phyloP scores from a whole-genome alignment of 23 tunicate species.

The Trididemnum nubilum region DNA sequence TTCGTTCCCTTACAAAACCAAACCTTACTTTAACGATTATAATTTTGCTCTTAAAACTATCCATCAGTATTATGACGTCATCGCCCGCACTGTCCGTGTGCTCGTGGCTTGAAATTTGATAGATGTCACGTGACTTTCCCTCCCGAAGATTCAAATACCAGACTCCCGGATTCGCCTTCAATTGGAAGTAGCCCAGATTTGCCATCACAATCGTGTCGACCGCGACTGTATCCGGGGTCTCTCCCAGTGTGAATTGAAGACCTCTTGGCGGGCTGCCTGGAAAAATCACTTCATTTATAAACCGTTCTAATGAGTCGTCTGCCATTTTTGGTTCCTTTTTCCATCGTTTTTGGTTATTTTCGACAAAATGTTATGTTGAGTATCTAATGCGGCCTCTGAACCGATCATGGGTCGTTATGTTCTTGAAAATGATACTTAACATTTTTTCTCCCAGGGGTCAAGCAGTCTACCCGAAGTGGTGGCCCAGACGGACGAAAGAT shows the following conservation, averaged over 20 bases:
- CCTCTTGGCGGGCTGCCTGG: slow-evolving; percentile 92
- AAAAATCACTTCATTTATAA: too few species aligned
- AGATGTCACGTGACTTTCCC: slow-evolving; percentile 85
- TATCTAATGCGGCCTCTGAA: too few species aligned
- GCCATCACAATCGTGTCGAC: slow-evolving; percentile 99
- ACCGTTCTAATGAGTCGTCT: too few species aligned
- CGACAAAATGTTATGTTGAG: neutral
- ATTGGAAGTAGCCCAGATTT: slow-evolving; percentile 96
- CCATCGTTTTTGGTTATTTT: neutral
- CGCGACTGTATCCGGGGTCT: slow-evolving; percentile 36
- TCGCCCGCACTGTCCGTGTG: slow-evolving; percentile 51
- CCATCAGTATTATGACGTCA: slow-evolving; percentile 78
- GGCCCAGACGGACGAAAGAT: too few species aligned
- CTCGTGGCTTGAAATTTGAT: slow-evolving; percentile 65
- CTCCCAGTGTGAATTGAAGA: slow-evolving; percentile 93
- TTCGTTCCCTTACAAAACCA: too few species aligned
- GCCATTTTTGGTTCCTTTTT: neutral
- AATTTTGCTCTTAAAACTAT: slow-evolving; percentile 88
- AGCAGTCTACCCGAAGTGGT: too few species aligned
- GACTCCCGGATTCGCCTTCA: slow-evolving; percentile 94
- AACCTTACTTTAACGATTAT: slow-evolving; percentile 74
- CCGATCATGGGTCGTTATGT: too few species aligned
- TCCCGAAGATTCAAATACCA: slow-evolving; percentile 93
- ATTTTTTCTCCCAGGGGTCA: too few species aligned
- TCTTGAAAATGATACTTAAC: too few species aligned